Percentiles rank a stretch among this genome's conserved stretches.
Evolutionary conservation across 2,797 vertebrate species (phyloP).

Genomic region (Furcifer pardalis): DNA sequence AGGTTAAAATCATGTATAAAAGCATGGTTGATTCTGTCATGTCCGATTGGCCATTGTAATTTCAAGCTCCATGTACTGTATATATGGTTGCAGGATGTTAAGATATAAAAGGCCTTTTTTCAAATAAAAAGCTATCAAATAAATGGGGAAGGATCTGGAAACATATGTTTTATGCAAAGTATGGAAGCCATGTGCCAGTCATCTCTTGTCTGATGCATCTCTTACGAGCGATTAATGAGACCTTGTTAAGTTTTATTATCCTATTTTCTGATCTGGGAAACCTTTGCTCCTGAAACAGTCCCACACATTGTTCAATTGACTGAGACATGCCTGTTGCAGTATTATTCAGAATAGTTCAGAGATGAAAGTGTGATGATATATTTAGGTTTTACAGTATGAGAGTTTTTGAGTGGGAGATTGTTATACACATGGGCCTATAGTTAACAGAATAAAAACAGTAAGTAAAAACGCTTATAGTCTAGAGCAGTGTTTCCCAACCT

Average conservation of each 20-base stretch:
- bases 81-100: constrained; percentile 79
- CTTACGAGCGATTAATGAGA: constrained; percentile 84
- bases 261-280: constrained; percentile 79
- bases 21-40: constrained; percentile 32
- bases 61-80: constrained; percentile 75
- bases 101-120: constrained; percentile 81
- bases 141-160: constrained; percentile 79
- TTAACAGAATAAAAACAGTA: background rate
- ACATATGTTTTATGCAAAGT: constrained; percentile 79
- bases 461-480: background rate
- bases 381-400: constrained; percentile 75
- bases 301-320: constrained; percentile 66
- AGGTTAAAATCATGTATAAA: background rate
- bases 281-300: constrained; percentile 66
- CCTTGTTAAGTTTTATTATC: constrained; percentile 82
- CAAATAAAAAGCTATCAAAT: constrained; percentile 84
- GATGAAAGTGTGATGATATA: constrained; percentile 76
- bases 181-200: constrained; percentile 74
- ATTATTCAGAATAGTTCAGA: constrained; percentile 66
- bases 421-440: constrained; percentile 60
- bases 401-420: constrained; percentile 77
- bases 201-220: constrained; percentile 82
- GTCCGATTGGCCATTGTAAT: constrained; percentile 64
- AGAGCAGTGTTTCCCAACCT: no score
- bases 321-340: constrained; percentile 69